Percentiles rank a stretch among this genome's conserved stretches.
These are phyloP conservation scores for Phallusia fumigata DNA, from an alignment of 23 tunicate species.

Conservation along the genomic window DNA sequence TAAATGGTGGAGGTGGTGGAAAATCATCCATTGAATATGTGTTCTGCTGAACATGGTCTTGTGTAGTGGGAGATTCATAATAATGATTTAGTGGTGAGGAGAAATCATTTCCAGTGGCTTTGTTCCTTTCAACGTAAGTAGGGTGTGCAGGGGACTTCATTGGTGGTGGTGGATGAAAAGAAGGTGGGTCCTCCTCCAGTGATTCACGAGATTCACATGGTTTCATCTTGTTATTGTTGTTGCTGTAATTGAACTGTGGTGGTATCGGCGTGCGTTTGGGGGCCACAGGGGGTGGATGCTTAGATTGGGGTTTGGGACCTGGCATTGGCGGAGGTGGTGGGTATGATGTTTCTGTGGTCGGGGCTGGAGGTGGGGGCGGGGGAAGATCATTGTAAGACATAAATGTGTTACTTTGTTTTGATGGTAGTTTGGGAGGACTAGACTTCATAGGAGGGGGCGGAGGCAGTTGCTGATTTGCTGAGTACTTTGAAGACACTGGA, in stretches of 20 bases:
- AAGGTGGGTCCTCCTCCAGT: constrained; percentile 29
- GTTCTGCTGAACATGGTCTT: not conserved
- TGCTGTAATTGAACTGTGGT: constrained; percentile 30
- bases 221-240: constrained; percentile 30
- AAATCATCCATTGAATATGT: constrained; percentile 48
- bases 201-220: constrained; percentile 1
- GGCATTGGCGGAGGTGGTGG: constrained; percentile 20
- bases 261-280: not conserved
- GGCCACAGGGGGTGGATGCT: not conserved
- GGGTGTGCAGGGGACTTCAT: not conserved
- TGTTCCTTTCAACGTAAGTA: not conserved
- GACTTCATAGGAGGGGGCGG: constrained; percentile 38
- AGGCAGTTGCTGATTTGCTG: constrained; percentile 8
- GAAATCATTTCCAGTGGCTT: not conserved
- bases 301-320: constrained; percentile 1
- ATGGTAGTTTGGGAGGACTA: not conserved
- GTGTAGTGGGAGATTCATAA: not conserved
- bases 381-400: constrained; percentile 28
- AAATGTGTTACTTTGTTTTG: constrained; percentile 14
- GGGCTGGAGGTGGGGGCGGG: constrained; percentile 35
- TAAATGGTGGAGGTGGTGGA: constrained; percentile 81
- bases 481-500: constrained; percentile 5
- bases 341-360: not conserved
- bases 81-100: constrained; percentile 36
- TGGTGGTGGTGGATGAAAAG: constrained; percentile 39